phyloP scores from a whole-genome alignment of 1,140 invertebrate species.

The Gryllus bimaculatus region DNA sequence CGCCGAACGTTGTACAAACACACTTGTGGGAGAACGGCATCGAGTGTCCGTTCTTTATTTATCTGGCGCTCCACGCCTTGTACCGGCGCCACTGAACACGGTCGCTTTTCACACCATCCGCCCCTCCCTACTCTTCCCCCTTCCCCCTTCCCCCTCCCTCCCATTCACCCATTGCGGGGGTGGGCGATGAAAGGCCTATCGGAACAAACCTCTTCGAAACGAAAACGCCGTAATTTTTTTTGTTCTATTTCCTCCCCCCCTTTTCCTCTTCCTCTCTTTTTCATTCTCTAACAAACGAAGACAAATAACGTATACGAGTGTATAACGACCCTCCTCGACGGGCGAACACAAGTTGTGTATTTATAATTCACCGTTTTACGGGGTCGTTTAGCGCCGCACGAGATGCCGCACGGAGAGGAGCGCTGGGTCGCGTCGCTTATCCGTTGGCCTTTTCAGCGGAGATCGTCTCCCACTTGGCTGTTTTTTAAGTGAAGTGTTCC shows the following conservation, averaged over 20 bases:
- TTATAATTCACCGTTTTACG: conserved; percentile 1
- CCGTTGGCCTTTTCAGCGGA: too few species aligned
- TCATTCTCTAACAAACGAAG: conserved; percentile 1
- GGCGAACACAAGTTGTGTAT: neutral
- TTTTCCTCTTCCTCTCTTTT: neutral
- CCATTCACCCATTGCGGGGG: neutral
- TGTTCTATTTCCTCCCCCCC: neutral
- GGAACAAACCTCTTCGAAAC: neutral
- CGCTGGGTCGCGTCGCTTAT: too few species aligned
- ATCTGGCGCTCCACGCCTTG: neutral
- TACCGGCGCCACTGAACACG: neutral
- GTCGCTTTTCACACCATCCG: neutral
- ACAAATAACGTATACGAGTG: conserved; percentile 4
- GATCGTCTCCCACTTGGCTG: too few species aligned
- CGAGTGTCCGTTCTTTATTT: neutral
- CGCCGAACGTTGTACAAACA: too few species aligned
- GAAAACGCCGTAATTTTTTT: neutral
- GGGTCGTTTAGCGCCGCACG: neutral
- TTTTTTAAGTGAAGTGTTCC: too few species aligned
- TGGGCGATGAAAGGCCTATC: too few species aligned
- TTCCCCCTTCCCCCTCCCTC: too few species aligned
- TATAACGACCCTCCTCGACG: neutral
- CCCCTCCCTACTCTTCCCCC: too few species aligned
- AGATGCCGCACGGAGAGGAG: too few species aligned
- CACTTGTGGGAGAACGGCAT: neutral